A percentile compares a stretch with the other conserved stretches of the same genome.
Conservation (phyloP, 1,140 invertebrate species). For the Leptinotarsa lineolata region DNA sequence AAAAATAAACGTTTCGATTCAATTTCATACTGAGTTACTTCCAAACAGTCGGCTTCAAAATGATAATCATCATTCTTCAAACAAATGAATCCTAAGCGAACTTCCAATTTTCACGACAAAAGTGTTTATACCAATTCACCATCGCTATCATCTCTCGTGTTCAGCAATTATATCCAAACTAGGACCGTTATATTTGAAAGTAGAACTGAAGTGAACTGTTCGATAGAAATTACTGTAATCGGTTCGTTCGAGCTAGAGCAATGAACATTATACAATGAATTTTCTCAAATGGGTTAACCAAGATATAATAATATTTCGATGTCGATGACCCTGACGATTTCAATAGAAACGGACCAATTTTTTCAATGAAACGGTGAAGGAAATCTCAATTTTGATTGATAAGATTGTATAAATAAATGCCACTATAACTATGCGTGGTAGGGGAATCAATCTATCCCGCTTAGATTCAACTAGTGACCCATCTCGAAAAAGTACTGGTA, state of each 20-base stretch:
- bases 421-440: no score
- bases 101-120: background rate
- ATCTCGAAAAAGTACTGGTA: no score
- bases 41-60: background rate
- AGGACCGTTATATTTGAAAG: slow-evolving; percentile 27
- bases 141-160: slow-evolving; percentile 2
- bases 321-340: slow-evolving; percentile 12
- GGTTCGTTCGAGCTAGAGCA: background rate
- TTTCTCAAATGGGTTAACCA: slow-evolving; percentile 21
- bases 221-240: slow-evolving; percentile 25
- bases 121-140: background rate
- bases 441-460: no score
- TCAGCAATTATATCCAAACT: slow-evolving; percentile 6
- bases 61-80: background rate
- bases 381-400: no score
- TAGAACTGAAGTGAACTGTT: slow-evolving; percentile 23
- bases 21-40: no score
- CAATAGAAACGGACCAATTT: background rate
- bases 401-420: no score
- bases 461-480: no score
- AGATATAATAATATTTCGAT: slow-evolving; percentile 5
- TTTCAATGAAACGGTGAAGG: no score
- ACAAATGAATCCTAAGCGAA: background rate
- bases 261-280: slow-evolving; percentile 26
- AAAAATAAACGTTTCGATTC: no score